These are phyloP conservation scores for Pachycephus smyrnensis DNA, from an alignment of 2,888 invertebrate species.

Conservation along the genomic window DNA sequence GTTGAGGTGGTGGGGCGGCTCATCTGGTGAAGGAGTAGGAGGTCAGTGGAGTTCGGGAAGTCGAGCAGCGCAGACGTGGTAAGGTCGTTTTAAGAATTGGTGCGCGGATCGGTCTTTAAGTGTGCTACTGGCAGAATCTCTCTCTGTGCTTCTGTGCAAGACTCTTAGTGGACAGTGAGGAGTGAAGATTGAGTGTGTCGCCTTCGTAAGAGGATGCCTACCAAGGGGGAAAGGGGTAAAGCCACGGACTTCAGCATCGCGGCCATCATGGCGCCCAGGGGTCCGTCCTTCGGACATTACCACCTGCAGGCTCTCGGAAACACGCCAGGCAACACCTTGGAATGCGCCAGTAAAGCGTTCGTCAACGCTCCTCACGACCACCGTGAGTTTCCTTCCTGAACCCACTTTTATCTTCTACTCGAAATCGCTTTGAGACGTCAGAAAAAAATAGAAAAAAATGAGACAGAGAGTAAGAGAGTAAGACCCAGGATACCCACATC, in stretches of 20 bases:
- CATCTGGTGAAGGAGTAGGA: constrained; percentile 57
- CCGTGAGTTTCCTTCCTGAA: constrained; percentile 47
- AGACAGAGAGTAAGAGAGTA: neutral
- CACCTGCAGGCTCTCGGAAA: constrained; percentile 64
- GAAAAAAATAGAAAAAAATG: neutral
- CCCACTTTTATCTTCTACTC: neutral
- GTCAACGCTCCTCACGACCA: constrained; percentile 55
- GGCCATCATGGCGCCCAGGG: constrained; percentile 74
- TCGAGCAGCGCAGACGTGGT: constrained; percentile 66
- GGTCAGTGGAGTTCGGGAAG: constrained; percentile 66
- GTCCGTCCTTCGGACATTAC: constrained; percentile 65
- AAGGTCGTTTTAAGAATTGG: neutral
- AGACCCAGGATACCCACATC: neutral
- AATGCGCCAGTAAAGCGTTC: constrained; percentile 59
- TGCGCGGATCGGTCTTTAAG: neutral
- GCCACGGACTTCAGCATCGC: constrained; percentile 81
- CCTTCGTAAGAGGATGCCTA: constrained; percentile 62
- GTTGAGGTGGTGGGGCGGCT: constrained; percentile 50
- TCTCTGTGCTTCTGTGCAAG: constrained; percentile 6
- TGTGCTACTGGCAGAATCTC: neutral
- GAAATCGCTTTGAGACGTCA: neutral
- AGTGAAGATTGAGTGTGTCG: constrained; percentile 1
- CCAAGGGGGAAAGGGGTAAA: constrained; percentile 66
- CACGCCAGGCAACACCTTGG: constrained; percentile 53
- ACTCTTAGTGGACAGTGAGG: constrained; percentile 3